Evolutionary conservation across 53 echinoderm and acorn worm species (phyloP), one percentile per base, ranked within the genome.

Genomic region (Holothuria scabra): DNA sequence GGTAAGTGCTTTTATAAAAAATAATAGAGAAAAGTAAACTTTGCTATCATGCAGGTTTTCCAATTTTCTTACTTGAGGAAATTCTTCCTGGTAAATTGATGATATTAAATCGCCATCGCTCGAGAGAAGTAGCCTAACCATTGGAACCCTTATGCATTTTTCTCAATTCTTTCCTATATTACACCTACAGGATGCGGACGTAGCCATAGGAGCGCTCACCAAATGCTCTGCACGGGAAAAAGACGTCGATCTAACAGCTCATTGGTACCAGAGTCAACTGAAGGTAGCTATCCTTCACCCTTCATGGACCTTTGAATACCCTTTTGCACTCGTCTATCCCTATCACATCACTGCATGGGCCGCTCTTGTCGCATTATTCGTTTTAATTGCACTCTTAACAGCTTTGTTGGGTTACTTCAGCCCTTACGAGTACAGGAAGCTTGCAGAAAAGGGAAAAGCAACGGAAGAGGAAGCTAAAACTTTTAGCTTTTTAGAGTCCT

Each of bases 151-250:
- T 41, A 41, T 41, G 8, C 41, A 41, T 0, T 5, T 41, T 41
- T 41, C 6, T 41, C 41, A 41, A 8, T 41, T 10, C 21, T n/a
- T n/a, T 16, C 20, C 30, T 18, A 3, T 35, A 24, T 44, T 68
- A 67, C 56, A 8, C 49, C 46, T 44, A 20, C 87, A 95, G 96
- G 96, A 95, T 80, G 96, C 96, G 7, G 96, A 95, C 41, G 60
- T 93, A 1, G 93, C 91, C 11, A 93, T 93, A 1, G 96, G 69
- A 19, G 86, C 93, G 8, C 83, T 95, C 22, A 87, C 88, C 8
- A 90, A 82, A 74, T 89, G 85, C 12, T 23, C 28, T 0, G 85
- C 80, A 24, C 65, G 96, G 20, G 93, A 93, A 72, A 80, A 89
- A 0, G 93, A 75, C 28, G 80, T 95, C 25, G 96, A 95, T 30